Conservation (phyloP, 2,797 vertebrate species). For the Hoplostethus atlanticus region DNA sequence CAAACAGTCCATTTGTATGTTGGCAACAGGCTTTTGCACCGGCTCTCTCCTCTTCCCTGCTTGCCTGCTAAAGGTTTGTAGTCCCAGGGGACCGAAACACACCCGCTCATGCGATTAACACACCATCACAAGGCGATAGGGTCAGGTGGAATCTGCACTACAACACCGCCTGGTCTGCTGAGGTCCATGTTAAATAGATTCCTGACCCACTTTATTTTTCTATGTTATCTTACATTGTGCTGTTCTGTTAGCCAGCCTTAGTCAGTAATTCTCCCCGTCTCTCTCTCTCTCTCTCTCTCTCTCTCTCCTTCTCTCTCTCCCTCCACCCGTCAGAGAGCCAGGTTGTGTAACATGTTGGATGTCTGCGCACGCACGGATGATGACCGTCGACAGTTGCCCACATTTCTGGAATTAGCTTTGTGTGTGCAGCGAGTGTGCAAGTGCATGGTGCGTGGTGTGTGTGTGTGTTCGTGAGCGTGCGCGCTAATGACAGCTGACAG, state of each 20-base stretch:
- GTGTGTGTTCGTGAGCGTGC: conserved; percentile 45
- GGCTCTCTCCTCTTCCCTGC: background rate
- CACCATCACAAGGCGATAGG: background rate
- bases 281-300: conserved; percentile 9
- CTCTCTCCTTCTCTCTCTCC: conserved; percentile 14
- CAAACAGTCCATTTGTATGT: conserved; percentile 46
- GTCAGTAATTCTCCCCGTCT: conserved; percentile 44
- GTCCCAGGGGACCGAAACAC: background rate
- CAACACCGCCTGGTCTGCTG: conserved; percentile 7
- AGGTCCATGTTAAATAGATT: conserved; percentile 21
- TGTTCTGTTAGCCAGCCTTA: conserved; percentile 20
- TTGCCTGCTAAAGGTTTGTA: background rate
- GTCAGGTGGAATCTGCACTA: background rate
- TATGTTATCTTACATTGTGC: conserved; percentile 18
- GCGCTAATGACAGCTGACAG: conserved; percentile 75
- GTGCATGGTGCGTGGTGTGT: conserved; percentile 26
- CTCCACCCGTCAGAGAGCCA: conserved; percentile 37
- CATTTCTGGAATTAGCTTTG: conserved; percentile 69
- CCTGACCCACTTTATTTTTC: conserved; percentile 14
- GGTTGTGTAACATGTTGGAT: conserved; percentile 65
- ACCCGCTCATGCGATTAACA: conserved; percentile 12
- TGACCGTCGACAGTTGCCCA: conserved; percentile 72
- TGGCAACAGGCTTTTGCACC: conserved; percentile 16
- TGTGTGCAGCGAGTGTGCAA: conserved; percentile 26
- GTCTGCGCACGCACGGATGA: conserved; percentile 58